Evolutionary conservation across 2,888 invertebrate species (phyloP), one percentile per base, ranked within the genome.

Genomic region (Drosophila gaucha): DNA sequence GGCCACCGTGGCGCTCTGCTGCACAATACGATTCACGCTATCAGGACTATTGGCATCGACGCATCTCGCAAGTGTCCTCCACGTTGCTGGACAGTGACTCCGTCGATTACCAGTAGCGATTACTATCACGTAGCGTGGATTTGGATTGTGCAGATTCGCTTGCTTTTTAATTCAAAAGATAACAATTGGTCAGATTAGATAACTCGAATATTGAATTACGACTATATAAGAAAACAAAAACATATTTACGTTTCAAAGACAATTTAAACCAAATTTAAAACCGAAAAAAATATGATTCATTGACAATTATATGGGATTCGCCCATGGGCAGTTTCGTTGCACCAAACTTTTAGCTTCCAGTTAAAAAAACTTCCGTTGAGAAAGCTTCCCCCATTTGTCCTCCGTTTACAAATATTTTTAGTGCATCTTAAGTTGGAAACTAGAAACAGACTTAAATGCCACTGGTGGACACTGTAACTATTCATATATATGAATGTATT

Each of bases 1-100:
- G 91, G 92, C 91, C 91, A 89, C 91, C 91, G 86, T 90, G 91
- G 91, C 91, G 85, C 72, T 82, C 84, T 64, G 63, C 82, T 74
- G 80, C 86, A 83, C 87, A 86, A 62, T 79, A 80, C 74, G 88
- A 90, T 78, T 69, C 86, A 52, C 84, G 86, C 58, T 90, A 91
- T 70, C 80, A 87, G 62, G 90, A 91, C 73, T 89, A 90, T 77
- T 90, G 91, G 90, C 89, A 88, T 57, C 89, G 90, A 10, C 90
- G 90, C 43, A 70, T 88, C 26, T 91, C 91, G 64, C 86, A 90
- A 64, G 88, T 90, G 54, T 91, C 91, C 12, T 91, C 92, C 28
- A 90, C 91, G 36, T 66, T 84, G 12, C 75, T 90, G 62, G 91
- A 92, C 66, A 92, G 91, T 68, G 91, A 91, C 59, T 91, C 91